These are phyloP conservation scores for Rhogogaster chlorosoma DNA, from an alignment of 2,888 invertebrate genomes.

Conservation along the genomic window DNA sequence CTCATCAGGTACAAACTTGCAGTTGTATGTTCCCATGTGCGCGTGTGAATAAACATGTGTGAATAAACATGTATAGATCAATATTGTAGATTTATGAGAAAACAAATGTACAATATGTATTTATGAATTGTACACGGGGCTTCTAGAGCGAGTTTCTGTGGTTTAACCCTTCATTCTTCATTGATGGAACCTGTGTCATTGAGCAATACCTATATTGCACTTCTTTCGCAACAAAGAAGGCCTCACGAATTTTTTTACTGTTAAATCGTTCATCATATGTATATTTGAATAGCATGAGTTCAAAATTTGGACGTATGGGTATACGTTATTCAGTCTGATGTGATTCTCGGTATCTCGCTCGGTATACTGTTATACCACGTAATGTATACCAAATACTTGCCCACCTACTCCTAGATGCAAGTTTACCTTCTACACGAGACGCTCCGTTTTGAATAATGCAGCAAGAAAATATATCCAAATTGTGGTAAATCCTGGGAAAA, in stretches of 20 bases:
- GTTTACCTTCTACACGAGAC: conserved; percentile 21
- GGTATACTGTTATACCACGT: conserved; percentile 7
- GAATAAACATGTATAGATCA: neutral
- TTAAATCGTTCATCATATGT: neutral
- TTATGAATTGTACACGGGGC: neutral
- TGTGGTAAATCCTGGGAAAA: conserved; percentile 17
- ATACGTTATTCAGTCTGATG: conserved; percentile 5
- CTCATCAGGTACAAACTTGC: neutral
- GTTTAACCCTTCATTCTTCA: neutral
- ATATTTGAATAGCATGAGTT: neutral
- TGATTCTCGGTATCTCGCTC: neutral
- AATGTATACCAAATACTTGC: conserved; percentile 12
- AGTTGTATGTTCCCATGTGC: neutral
- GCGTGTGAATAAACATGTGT: neutral
- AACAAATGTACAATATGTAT: neutral
- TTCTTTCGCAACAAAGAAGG: neutral
- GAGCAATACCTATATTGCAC: neutral
- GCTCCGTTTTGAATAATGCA: conserved; percentile 17
- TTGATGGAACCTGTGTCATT: neutral
- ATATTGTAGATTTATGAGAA: neutral
- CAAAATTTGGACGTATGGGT: neutral
- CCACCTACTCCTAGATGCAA: conserved; percentile 5
- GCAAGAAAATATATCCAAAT: conserved; percentile 11
- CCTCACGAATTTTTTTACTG: neutral
- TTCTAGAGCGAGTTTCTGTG: neutral